Percentiles rank a stretch among this genome's conserved stretches.
phyloP scores from a whole-genome alignment of 2,113 vertebrate species.

The Bucco capensis region DNA sequence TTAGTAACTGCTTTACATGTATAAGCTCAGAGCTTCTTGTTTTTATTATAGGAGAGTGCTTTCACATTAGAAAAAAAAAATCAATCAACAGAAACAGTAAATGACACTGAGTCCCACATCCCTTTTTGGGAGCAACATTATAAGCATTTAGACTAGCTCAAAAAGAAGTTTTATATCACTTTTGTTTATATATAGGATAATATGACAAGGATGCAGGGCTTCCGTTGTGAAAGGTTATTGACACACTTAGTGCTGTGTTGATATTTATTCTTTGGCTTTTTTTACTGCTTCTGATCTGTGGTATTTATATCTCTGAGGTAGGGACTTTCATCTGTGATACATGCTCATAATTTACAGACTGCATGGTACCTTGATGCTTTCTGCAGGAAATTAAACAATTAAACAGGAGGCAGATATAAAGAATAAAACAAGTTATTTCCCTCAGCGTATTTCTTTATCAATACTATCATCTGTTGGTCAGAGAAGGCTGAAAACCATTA shows the following conservation, averaged over 20 bases:
- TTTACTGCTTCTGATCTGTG: constrained; percentile 39
- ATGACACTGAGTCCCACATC: neutral
- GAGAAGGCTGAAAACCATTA: neutral
- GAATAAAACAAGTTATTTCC: neutral
- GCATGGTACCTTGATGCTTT: neutral
- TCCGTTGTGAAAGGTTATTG: constrained; percentile 31
- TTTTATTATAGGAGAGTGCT: constrained; percentile 13
- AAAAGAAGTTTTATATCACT: constrained; percentile 16
- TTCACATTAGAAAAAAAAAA: constrained; percentile 36
- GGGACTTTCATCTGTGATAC: constrained; percentile 6
- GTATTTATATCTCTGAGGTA: constrained; percentile 38
- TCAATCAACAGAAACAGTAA: constrained; percentile 33
- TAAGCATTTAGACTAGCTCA: constrained; percentile 11
- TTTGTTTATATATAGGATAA: constrained; percentile 43
- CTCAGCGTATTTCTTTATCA: neutral
- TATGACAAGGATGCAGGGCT: neutral
- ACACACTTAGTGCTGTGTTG: constrained; percentile 8
- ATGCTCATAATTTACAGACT: neutral
- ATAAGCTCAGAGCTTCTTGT: neutral
- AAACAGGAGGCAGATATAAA: neutral
- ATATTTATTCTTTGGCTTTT: constrained; percentile 45
- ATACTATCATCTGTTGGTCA: neutral
- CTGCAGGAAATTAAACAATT: constrained; percentile 36
- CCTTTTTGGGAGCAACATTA: neutral
- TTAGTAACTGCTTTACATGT: neutral